Evolutionary conservation across 2,888 invertebrate genomes (phyloP).

Genomic region (Ornithoptera priamus): DNA sequence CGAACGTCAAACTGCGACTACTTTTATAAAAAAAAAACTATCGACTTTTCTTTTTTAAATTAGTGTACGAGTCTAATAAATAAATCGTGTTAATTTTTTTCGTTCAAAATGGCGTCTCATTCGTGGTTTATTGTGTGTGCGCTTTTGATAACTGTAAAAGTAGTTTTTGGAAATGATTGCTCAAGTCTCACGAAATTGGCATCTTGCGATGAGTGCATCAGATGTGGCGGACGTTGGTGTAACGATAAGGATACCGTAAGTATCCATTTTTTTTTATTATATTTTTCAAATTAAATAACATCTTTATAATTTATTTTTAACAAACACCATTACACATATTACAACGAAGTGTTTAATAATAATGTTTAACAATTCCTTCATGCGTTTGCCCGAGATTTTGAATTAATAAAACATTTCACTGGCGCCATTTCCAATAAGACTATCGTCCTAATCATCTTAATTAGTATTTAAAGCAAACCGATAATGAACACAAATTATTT

Average conservation of each 20-base stretch:
- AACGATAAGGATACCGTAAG: conserved; percentile 47
- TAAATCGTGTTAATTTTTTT: background rate
- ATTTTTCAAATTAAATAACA: background rate
- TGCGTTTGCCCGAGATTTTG: no score
- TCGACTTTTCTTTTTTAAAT: background rate
- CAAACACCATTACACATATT: background rate
- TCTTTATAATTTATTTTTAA: background rate
- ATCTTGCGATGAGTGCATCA: conserved; percentile 64
- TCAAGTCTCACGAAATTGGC: conserved; percentile 36
- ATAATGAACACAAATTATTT: background rate
- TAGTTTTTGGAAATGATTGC: conserved; percentile 52
- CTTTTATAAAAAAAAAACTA: background rate
- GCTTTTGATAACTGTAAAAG: conserved; percentile 50
- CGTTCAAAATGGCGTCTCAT: conserved; percentile 49
- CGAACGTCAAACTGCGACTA: conserved; percentile 22
- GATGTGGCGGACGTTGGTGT: conserved; percentile 64
- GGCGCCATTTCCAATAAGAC: no score
- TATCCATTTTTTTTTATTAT: conserved; percentile 17
- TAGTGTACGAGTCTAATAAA: background rate
- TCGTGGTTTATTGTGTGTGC: conserved; percentile 54
- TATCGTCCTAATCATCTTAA: background rate
- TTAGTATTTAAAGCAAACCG: background rate
- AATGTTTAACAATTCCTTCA: no score
- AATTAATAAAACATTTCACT: no score
- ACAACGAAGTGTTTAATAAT: background rate